phyloP scores from a whole-genome alignment of 2,888 invertebrate genomes.

The Apocheima hispidaria region DNA sequence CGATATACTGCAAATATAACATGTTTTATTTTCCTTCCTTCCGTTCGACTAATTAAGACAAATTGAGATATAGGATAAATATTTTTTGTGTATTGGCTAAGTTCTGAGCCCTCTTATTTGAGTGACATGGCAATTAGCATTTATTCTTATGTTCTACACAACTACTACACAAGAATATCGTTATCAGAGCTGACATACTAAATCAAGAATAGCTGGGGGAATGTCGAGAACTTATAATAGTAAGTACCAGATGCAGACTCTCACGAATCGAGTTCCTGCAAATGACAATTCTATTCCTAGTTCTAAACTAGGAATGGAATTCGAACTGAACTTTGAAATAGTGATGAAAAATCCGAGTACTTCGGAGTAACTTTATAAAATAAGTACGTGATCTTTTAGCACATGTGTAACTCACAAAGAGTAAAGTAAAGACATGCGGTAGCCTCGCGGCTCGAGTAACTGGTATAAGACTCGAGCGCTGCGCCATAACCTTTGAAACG shows the following conservation, averaged over 20 bases:
- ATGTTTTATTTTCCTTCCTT: conserved; percentile 4
- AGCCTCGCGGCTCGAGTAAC: conserved; percentile 13
- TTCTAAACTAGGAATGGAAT: conserved; percentile 10
- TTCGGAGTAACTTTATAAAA: conserved; percentile 19
- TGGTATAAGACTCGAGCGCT: conserved; percentile 15
- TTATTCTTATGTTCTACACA: too few relatives aligned
- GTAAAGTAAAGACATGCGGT: conserved; percentile 23
- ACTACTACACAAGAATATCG: neutral
- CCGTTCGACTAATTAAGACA: neutral
- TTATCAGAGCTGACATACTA: neutral
- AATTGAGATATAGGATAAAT: too few relatives aligned
- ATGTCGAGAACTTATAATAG: neutral
- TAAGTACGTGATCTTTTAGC: conserved; percentile 28
- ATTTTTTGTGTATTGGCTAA: too few relatives aligned
- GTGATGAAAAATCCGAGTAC: conserved; percentile 24
- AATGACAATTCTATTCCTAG: conserved; percentile 17
- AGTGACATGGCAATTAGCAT: neutral
- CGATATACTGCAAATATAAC: conserved; percentile 19
- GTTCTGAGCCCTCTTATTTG: neutral
- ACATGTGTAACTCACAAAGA: conserved; percentile 24
- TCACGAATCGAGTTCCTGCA: conserved; percentile 9
- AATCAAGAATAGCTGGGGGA: neutral
- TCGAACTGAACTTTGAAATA: conserved; percentile 16
- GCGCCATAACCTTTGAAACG: conserved; percentile 26
- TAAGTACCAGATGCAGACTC: conserved; percentile 1